Evolutionary conservation across 1,140 invertebrate species (phyloP).

Genomic region (Drosophila guanche): DNA sequence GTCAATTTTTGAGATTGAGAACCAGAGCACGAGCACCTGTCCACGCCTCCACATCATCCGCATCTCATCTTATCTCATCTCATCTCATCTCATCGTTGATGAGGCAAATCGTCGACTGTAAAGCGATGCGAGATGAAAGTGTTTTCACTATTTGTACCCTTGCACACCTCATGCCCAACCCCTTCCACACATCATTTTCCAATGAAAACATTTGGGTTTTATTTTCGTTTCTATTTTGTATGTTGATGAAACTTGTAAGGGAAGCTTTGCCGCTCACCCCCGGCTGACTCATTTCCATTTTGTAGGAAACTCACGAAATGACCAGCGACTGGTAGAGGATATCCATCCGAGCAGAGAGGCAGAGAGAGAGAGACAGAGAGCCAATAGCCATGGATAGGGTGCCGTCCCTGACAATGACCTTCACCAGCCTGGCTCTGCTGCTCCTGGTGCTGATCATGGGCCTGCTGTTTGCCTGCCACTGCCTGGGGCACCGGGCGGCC

Average conservation of each 20-base stretch:
- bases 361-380: background rate
- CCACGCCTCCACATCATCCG: slow-evolving; percentile 12
- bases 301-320: background rate
- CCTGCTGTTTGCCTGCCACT: slow-evolving; percentile 84
- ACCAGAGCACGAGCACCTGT: slow-evolving; percentile 38
- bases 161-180: background rate
- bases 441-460: slow-evolving; percentile 81
- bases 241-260: background rate
- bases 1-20: slow-evolving; percentile 51
- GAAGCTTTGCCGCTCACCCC: slow-evolving; percentile 1
- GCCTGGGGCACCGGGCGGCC: slow-evolving; percentile 85
- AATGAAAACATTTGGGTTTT: slow-evolving; percentile 70
- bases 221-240: slow-evolving; percentile 41
- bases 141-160: slow-evolving; percentile 14
- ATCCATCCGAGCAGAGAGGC: background rate
- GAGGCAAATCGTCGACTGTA: slow-evolving; percentile 45
- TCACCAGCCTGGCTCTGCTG: slow-evolving; percentile 80
- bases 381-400: slow-evolving; percentile 73
- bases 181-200: slow-evolving; percentile 31
- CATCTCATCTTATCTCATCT: background rate
- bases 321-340: slow-evolving; percentile 7
- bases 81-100: slow-evolving; percentile 2
- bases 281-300: background rate
- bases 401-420: slow-evolving; percentile 70
- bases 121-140: slow-evolving; percentile 77